A percentile compares a stretch with the other conserved stretches of the same genome.
Evolutionary conservation across 2,797 vertebrate species (phyloP).

Genomic region (Mus minutoides): DNA sequence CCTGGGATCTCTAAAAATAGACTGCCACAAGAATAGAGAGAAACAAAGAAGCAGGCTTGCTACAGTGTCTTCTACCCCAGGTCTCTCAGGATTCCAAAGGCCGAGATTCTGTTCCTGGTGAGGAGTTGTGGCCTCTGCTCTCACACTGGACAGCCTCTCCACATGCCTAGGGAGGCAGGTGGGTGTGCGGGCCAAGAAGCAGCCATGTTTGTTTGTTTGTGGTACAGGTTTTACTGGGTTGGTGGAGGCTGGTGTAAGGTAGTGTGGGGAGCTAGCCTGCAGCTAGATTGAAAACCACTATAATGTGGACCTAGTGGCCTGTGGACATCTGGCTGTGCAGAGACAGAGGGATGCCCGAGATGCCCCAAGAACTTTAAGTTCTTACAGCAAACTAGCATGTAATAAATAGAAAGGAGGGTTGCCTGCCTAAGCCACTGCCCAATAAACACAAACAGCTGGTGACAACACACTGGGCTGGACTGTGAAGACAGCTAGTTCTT

Average conservation of each 20-base stretch:
- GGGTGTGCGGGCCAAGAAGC: neutral
- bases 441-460: too few species aligned
- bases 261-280: neutral
- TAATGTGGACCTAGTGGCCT: neutral
- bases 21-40: neutral
- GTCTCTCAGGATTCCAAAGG: neutral
- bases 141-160: neutral
- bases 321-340: neutral
- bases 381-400: neutral
- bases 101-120: neutral
- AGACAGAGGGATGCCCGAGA: neutral
- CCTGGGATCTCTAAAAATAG: neutral
- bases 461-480: neutral
- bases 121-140: neutral
- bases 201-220: neutral
- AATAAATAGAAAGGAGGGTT: conserved; percentile 9
- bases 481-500: neutral
- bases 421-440: neutral
- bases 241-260: neutral
- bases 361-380: neutral
- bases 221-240: neutral
- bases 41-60: neutral
- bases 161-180: neutral
- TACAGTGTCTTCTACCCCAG: neutral
- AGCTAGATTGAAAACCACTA: neutral